phyloP scores from a whole-genome alignment of 2,797 vertebrate species.

The Spondyliosoma cantharus region DNA sequence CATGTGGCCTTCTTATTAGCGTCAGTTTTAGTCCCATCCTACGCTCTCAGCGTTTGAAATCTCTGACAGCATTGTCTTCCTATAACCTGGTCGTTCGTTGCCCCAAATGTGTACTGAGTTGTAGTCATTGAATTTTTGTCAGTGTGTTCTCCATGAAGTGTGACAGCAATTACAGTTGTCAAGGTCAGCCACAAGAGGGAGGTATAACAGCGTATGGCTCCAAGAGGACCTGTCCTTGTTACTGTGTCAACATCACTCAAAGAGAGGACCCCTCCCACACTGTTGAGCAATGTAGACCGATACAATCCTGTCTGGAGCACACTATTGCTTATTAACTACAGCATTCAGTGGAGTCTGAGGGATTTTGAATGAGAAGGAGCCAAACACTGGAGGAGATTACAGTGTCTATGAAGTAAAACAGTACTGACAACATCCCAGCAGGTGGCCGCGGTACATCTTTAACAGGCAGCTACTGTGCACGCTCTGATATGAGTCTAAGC shows the following conservation, averaged over 20 bases:
- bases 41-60: background rate
- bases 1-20: too few relatives aligned
- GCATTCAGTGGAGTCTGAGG: background rate
- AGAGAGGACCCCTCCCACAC: conserved; percentile 21
- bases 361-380: conserved; percentile 24
- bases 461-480: background rate
- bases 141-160: conserved; percentile 2
- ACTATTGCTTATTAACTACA: background rate
- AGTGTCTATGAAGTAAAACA: conserved; percentile 15
- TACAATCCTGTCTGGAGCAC: background rate
- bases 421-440: conserved; percentile 21
- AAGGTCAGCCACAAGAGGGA: conserved; percentile 76
- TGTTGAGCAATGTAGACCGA: conserved; percentile 20
- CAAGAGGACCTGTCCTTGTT: conserved; percentile 29
- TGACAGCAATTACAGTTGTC: conserved; percentile 43
- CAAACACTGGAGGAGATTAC: background rate
- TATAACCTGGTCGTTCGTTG: background rate
- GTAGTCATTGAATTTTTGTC: conserved; percentile 5
- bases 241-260: conserved; percentile 31
- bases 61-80: background rate
- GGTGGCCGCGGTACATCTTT: conserved; percentile 1
- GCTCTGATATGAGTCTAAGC: background rate
- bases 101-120: background rate
- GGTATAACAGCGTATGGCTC: conserved; percentile 43
- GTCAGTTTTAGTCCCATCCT: background rate